Evolutionary conservation across 2,113 vertebrate species (phyloP).

Genomic region (Pachycephala philippinensis): DNA sequence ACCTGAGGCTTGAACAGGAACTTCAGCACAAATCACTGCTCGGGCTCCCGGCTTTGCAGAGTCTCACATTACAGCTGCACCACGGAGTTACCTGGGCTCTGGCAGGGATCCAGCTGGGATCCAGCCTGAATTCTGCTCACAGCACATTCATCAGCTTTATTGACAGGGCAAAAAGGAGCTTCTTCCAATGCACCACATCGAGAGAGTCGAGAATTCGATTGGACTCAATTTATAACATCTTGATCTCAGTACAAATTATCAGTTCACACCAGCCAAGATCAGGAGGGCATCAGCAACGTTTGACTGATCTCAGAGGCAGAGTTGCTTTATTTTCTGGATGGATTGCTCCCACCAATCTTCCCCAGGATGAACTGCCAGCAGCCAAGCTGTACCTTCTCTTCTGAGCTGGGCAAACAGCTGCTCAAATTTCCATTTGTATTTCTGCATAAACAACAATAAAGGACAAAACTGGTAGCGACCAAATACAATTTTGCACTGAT

Average conservation of each 20-base stretch:
- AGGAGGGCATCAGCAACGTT: not conserved
- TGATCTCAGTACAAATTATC: not conserved
- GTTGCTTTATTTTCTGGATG: conserved; percentile 25
- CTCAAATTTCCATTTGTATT: conserved; percentile 24
- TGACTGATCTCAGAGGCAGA: not conserved
- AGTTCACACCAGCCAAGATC: not conserved
- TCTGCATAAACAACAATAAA: not conserved
- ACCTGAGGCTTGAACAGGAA: not conserved
- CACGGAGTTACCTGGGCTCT: not conserved
- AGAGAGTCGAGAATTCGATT: accelerated
- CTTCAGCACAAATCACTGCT: not conserved
- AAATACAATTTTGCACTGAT: not conserved
- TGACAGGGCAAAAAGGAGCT: not conserved
- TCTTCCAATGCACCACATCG: accelerated
- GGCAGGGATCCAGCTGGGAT: not conserved
- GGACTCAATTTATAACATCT: not conserved
- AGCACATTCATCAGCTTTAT: not conserved
- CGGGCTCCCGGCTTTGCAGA: not conserved
- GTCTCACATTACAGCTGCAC: not conserved
- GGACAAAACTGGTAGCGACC: not conserved
- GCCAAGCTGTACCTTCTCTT: not conserved
- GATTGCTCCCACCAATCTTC: conserved; percentile 22
- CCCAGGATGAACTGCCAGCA: not conserved
- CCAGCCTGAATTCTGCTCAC: not conserved
- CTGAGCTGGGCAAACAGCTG: not conserved